These are phyloP conservation scores for Corapipo altera DNA, from an alignment of 2,113 vertebrate species.

Conservation along the genomic window DNA sequence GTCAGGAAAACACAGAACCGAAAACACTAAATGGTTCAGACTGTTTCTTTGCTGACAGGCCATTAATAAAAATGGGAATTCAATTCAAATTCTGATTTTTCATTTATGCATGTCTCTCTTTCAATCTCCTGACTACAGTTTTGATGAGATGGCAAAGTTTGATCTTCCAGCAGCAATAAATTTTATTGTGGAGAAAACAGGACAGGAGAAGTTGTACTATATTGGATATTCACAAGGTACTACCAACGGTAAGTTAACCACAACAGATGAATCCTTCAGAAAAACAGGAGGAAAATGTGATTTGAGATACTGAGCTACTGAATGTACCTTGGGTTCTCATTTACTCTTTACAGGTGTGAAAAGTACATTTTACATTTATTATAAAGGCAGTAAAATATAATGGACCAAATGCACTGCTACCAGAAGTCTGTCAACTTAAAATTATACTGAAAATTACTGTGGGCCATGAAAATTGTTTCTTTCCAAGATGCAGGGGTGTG, in stretches of 20 bases:
- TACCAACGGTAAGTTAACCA: constrained; percentile 72
- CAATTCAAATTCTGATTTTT: background rate
- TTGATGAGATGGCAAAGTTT: constrained; percentile 85
- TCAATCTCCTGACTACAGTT: constrained; percentile 58
- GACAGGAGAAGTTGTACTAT: constrained; percentile 81
- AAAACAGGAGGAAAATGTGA: background rate
- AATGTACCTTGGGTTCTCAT: background rate
- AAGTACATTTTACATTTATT: background rate
- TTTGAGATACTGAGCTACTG: background rate
- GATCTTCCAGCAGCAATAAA: constrained; percentile 84
- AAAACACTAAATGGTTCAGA: background rate
- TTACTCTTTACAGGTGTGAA: background rate
- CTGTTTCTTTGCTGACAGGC: background rate
- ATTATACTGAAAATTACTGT: background rate
- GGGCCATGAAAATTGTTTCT: background rate
- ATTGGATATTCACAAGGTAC: constrained; percentile 86
- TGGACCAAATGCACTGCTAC: background rate
- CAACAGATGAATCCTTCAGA: background rate
- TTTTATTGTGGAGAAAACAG: constrained; percentile 79
- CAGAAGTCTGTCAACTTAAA: background rate
- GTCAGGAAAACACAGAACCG: background rate
- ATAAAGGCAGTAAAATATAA: background rate
- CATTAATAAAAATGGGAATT: background rate
- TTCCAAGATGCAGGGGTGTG: background rate
- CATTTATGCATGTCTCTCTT: background rate